Conservation (phyloP, 2,113 vertebrate species). For the human region DNA sequence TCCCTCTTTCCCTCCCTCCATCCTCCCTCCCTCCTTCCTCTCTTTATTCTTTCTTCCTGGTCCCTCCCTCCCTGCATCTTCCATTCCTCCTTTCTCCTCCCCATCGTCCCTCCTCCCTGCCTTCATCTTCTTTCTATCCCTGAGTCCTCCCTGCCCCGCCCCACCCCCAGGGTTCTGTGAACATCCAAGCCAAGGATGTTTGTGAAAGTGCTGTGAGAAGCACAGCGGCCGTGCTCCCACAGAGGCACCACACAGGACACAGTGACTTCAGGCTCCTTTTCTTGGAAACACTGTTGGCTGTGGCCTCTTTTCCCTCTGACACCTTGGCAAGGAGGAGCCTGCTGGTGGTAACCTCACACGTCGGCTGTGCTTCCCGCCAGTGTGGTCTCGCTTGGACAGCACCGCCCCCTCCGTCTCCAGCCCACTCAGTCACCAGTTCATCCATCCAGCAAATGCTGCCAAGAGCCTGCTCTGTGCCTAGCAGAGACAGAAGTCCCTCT, state of each 20-base stretch:
- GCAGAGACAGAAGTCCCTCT: neutral
- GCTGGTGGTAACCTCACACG: neutral
- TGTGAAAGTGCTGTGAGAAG: neutral
- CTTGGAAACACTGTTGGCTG: neutral
- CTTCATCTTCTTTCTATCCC: neutral
- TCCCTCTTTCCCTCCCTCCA: too few species aligned
- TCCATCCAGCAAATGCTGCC: neutral
- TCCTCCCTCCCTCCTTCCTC: too few species aligned
- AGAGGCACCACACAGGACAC: neutral
- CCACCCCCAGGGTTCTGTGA: neutral
- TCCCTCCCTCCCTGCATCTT: too few species aligned
- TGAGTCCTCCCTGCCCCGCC: neutral
- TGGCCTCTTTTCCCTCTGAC: neutral
- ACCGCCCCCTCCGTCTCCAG: neutral
- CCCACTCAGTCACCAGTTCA: neutral
- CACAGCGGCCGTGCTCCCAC: neutral
- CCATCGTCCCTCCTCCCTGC: too few species aligned
- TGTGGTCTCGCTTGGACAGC: neutral
- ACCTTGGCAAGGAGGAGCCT: neutral
- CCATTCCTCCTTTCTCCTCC: neutral
- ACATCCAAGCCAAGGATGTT: rapidly evolving
- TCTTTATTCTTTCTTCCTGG: too few species aligned
- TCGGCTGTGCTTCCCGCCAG: neutral
- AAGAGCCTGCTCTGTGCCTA: neutral
- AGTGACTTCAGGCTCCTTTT: neutral